These are phyloP conservation scores for Myrmophylax atrothorax DNA, from an alignment of 2,113 vertebrate species.

Conservation along the genomic window DNA sequence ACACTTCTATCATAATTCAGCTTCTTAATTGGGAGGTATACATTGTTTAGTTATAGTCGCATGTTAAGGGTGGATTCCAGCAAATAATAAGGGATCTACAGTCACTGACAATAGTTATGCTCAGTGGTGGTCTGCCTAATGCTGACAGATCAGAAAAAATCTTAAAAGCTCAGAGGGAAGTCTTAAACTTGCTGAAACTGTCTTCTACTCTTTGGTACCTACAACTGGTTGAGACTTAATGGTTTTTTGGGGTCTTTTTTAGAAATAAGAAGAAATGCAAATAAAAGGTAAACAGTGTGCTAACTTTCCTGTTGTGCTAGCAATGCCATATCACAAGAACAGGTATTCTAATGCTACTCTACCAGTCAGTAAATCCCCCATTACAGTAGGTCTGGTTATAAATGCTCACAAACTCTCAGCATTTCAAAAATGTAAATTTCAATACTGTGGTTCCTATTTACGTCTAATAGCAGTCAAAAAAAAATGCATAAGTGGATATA, in stretches of 20 bases:
- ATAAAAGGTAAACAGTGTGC: neutral
- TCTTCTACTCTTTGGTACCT: neutral
- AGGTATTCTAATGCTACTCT: neutral
- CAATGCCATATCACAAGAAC: neutral
- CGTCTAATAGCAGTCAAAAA: neutral
- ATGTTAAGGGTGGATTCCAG: neutral
- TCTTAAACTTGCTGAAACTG: neutral
- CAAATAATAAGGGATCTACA: neutral
- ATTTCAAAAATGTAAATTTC: neutral
- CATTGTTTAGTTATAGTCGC: neutral
- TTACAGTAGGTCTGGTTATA: neutral
- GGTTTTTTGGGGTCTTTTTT: neutral
- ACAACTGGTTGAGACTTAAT: neutral
- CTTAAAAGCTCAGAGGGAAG: neutral
- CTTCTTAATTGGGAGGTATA: neutral
- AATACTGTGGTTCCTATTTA: neutral
- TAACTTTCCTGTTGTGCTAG: neutral
- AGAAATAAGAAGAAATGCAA: neutral
- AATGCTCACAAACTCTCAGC: neutral
- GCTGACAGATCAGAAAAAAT: neutral
- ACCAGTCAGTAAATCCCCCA: neutral
- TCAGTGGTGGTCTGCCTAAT: neutral
- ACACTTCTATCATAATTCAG: neutral
- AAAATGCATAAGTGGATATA: neutral
- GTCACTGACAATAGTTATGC: neutral